Percentiles rank a stretch among this genome's conserved stretches.
These are phyloP conservation scores for Theretra japonica DNA, from an alignment of 2,888 invertebrate species.

Conservation along the genomic window DNA sequence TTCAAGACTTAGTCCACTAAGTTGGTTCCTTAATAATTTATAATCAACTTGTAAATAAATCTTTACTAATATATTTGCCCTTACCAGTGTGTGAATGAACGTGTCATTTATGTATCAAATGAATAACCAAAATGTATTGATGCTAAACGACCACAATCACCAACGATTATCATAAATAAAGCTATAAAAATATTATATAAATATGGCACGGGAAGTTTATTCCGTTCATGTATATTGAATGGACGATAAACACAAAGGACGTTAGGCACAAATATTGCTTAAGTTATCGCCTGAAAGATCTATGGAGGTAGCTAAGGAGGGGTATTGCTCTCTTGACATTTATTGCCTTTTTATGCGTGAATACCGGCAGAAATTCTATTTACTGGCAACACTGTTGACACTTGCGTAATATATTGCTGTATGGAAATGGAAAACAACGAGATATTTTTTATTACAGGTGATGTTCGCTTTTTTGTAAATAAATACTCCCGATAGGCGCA, in stretches of 20 bases:
- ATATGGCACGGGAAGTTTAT: slow-evolving; percentile 41
- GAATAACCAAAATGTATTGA: too few species aligned
- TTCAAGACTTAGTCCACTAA: too few species aligned
- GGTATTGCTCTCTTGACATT: slow-evolving; percentile 69
- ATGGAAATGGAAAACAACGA: slow-evolving; percentile 20
- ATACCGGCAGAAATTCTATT: slow-evolving; percentile 68
- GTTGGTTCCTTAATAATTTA: too few species aligned
- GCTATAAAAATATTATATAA: neutral
- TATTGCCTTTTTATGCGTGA: slow-evolving; percentile 73
- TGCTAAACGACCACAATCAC: too few species aligned
- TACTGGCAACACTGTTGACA: slow-evolving; percentile 63
- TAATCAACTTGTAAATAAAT: too few species aligned
- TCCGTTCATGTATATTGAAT: slow-evolving; percentile 61
- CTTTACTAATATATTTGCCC: too few species aligned
- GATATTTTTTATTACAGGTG: slow-evolving; percentile 24
- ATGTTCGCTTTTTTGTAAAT: neutral
- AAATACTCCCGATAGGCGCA: neutral
- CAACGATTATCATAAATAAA: too few species aligned
- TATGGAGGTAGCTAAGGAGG: slow-evolving; percentile 56
- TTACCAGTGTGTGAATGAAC: too few species aligned
- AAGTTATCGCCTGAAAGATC: slow-evolving; percentile 66
- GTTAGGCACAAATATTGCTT: slow-evolving; percentile 68
- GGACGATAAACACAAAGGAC: slow-evolving; percentile 64
- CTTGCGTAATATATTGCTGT: slow-evolving; percentile 57
- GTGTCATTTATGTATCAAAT: too few species aligned